phyloP scores from a whole-genome alignment of 2,113 vertebrate genomes.

The Glareola pratincola region DNA sequence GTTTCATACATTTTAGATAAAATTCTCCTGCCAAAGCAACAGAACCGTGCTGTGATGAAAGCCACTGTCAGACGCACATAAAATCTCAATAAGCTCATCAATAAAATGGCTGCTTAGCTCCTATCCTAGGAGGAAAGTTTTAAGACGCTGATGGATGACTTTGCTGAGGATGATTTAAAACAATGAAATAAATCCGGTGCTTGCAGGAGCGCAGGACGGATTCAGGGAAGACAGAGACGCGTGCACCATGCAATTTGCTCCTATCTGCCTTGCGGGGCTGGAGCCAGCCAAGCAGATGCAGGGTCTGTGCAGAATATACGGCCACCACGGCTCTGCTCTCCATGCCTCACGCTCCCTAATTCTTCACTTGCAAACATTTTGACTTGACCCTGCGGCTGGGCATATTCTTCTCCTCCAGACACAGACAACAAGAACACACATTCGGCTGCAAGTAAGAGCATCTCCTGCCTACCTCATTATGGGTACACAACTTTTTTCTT shows the following conservation, averaged over 20 bases:
- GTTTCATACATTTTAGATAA: background rate
- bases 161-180: background rate
- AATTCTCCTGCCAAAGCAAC: background rate
- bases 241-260: background rate
- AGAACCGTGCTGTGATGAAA: background rate
- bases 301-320: background rate
- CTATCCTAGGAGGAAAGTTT: background rate
- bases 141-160: background rate
- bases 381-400: background rate
- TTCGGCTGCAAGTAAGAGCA: background rate
- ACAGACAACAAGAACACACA: background rate
- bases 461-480: background rate
- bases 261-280: background rate
- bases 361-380: background rate
- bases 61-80: background rate
- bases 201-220: background rate
- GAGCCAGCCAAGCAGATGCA: background rate
- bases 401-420: background rate
- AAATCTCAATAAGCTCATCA: constrained; percentile 15
- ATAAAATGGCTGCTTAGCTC: constrained; percentile 2
- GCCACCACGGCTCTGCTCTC: background rate
- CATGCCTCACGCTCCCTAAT: background rate
- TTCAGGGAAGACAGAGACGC: background rate
- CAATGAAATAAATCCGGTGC: background rate
- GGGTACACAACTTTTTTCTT: background rate